Conservation (phyloP, 2,888 invertebrate species). For the Euphydryas editha region DNA sequence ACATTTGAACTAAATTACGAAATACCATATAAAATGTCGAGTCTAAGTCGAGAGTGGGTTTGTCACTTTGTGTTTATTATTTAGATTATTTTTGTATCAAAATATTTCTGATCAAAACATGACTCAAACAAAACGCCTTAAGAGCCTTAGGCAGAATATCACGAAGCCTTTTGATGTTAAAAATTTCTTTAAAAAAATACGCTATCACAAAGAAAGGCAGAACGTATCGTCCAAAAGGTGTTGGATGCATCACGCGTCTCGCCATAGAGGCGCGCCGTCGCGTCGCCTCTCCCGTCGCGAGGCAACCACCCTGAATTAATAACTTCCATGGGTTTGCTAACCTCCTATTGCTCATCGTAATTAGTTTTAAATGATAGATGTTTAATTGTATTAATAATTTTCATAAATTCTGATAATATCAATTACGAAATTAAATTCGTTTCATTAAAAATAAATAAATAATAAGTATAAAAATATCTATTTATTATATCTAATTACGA, state of each 20-base stretch:
- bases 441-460: too few relatives aligned
- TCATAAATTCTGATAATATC: too few relatives aligned
- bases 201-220: conserved; percentile 10
- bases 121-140: background rate
- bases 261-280: conserved; percentile 58
- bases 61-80: background rate
- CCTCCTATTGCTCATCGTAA: conserved; percentile 50
- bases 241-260: conserved; percentile 55
- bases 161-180: background rate
- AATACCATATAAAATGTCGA: too few relatives aligned
- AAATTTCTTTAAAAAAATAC: conserved; percentile 9
- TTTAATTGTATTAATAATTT: conserved; percentile 16
- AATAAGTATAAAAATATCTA: too few relatives aligned
- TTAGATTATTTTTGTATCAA: background rate
- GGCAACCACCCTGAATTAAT: conserved; percentile 54
- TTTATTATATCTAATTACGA: too few relatives aligned
- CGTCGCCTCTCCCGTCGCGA: conserved; percentile 56
- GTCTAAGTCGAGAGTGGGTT: too few relatives aligned
- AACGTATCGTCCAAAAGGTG: conserved; percentile 39
- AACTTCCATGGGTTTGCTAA: conserved; percentile 58
- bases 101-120: background rate
- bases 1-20: too few relatives aligned
- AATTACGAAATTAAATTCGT: too few relatives aligned
- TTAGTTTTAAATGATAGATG: conserved; percentile 27
- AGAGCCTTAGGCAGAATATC: background rate